Evolutionary conservation across 2,797 vertebrate species (phyloP).

Genomic region (Chaunax sp.): DNA sequence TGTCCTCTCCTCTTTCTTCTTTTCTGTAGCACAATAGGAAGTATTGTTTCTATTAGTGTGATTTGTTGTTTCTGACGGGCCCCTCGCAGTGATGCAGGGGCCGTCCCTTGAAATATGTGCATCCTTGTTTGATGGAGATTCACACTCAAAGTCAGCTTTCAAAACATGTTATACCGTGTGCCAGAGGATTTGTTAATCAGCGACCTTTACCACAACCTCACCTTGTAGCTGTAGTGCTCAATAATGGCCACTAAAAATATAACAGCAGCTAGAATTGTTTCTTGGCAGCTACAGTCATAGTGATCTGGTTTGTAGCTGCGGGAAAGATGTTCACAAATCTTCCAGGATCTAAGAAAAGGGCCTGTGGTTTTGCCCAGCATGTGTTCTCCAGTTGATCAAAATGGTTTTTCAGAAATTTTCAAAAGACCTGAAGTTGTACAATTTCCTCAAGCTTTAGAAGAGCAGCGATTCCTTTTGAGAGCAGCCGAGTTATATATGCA

Average conservation of each 20-base stretch:
- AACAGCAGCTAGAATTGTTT: constrained; percentile 2
- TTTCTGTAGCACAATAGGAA: constrained; percentile 53
- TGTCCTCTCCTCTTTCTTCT: constrained; percentile 18
- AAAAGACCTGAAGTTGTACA: constrained; percentile 19
- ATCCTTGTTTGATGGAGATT: constrained; percentile 50
- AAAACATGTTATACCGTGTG: constrained; percentile 38
- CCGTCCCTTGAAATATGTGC: constrained; percentile 42
- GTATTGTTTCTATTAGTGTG: constrained; percentile 48
- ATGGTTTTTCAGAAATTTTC: constrained; percentile 13
- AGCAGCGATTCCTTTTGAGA: constrained; percentile 18
- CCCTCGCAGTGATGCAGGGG: constrained; percentile 50
- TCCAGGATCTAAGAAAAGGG: constrained; percentile 49
- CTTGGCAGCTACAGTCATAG: constrained; percentile 4
- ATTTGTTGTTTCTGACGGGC: constrained; percentile 68
- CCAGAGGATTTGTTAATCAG: constrained; percentile 9
- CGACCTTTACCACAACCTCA: not conserved
- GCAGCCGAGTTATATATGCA: constrained; percentile 14
- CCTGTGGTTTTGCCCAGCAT: constrained; percentile 31
- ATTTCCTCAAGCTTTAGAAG: constrained; percentile 27
- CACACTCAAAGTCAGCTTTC: constrained; percentile 40
- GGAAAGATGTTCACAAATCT: constrained; percentile 24
- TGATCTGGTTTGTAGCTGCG: constrained; percentile 27
- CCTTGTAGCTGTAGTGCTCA: not conserved
- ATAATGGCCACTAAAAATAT: not conserved
- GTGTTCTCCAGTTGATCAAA: constrained; percentile 36